These are phyloP conservation scores for Barypeithes pellucidus DNA, from an alignment of 2,888 invertebrate species.

Conservation along the genomic window DNA sequence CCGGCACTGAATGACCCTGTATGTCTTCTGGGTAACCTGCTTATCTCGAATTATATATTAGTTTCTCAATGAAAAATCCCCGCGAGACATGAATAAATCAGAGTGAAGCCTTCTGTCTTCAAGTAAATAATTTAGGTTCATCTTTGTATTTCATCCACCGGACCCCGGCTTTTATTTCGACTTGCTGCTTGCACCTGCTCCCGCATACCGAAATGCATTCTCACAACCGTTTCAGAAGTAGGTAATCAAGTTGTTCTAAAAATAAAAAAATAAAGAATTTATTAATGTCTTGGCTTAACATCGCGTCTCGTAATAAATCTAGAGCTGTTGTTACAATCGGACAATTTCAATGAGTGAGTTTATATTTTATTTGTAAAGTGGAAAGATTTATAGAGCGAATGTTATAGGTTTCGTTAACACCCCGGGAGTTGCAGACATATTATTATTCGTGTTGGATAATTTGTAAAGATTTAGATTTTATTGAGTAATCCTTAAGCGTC, in stretches of 20 bases:
- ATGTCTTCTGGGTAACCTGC: no score
- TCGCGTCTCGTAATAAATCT: conserved; percentile 31
- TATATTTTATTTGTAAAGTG: conserved; percentile 27
- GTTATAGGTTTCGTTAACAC: conserved; percentile 20
- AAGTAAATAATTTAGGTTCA: conserved; percentile 26
- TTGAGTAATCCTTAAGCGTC: neutral
- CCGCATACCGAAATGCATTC: conserved; percentile 41
- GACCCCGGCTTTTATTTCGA: conserved; percentile 16
- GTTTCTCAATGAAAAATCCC: neutral
- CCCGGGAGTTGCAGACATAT: conserved; percentile 5
- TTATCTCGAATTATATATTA: neutral
- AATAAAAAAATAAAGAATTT: conserved; percentile 41
- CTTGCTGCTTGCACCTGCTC: conserved; percentile 23
- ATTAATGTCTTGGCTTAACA: conserved; percentile 30
- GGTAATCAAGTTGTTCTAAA: conserved; percentile 36
- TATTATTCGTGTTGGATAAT: neutral
- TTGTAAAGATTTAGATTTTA: conserved; percentile 21
- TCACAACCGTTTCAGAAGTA: conserved; percentile 27
- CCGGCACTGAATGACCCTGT: no score
- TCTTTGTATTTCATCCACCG: conserved; percentile 16
- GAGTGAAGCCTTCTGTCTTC: conserved; percentile 18
- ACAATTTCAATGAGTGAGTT: conserved; percentile 23
- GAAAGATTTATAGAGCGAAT: conserved; percentile 27
- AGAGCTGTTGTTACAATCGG: conserved; percentile 27
- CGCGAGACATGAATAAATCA: conserved; percentile 15